Evolutionary conservation across 2,888 invertebrate genomes (phyloP).

Genomic region (Amphipyra berbera): DNA sequence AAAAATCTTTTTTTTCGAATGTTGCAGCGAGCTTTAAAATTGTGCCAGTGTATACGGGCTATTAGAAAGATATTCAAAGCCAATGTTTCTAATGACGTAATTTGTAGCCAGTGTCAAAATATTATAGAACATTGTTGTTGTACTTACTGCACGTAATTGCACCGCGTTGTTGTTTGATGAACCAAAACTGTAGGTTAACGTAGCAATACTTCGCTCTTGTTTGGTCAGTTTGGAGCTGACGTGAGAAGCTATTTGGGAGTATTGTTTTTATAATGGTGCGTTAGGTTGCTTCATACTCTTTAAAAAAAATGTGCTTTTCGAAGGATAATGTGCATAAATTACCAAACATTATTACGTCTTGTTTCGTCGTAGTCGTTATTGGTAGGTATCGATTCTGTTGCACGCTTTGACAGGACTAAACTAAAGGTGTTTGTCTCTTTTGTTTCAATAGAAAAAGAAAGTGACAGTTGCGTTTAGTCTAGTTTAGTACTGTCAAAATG

Average conservation of each 20-base stretch:
- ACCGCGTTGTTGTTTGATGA: conserved; percentile 25
- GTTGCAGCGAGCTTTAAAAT: neutral
- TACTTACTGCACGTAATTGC: conserved; percentile 26
- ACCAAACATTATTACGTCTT: too few species aligned
- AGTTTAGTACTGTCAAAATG: too few species aligned
- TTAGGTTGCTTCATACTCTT: conserved; percentile 11
- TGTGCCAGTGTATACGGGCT: conserved; percentile 3
- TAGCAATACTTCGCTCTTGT: conserved; percentile 14
- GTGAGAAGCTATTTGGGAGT: conserved; percentile 14
- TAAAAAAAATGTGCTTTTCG: too few species aligned
- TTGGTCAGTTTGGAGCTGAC: conserved; percentile 18
- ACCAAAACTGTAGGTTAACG: conserved; percentile 36
- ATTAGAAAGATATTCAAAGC: conserved; percentile 4
- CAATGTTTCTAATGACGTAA: conserved; percentile 20
- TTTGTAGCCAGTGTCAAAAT: conserved; percentile 47
- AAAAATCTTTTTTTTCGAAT: neutral
- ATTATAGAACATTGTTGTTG: conserved; percentile 24
- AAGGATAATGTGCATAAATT: too few species aligned
- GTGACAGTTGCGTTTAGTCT: too few species aligned
- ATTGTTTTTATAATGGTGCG: conserved; percentile 17
- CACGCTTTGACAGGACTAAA: too few species aligned
- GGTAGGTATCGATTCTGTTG: too few species aligned
- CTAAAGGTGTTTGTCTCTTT: too few species aligned
- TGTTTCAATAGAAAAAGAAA: too few species aligned
- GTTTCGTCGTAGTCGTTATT: too few species aligned